phyloP scores from a whole-genome alignment of 2,113 vertebrate species.

The Theristicus caerulescens region DNA sequence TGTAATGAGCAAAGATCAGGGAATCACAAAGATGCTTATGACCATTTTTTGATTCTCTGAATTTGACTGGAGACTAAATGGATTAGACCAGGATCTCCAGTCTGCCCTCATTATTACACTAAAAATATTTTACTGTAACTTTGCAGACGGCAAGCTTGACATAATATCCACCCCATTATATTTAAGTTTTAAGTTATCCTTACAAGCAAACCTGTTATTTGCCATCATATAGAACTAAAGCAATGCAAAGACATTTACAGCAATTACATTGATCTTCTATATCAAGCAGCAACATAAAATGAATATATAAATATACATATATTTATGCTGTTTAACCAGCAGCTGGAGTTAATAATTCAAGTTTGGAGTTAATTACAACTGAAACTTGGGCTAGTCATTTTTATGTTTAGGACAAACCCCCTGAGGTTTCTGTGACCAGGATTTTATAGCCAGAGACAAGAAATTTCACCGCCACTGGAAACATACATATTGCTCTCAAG shows the following conservation, averaged over 20 bases:
- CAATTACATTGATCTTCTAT: neutral
- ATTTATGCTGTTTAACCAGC: slow-evolving; percentile 25
- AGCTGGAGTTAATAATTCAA: slow-evolving; percentile 54
- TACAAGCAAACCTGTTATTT: neutral
- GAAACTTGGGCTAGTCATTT: slow-evolving; percentile 16
- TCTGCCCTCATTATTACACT: slow-evolving; percentile 5
- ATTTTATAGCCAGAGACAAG: slow-evolving; percentile 28
- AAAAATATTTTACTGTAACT: slow-evolving; percentile 26
- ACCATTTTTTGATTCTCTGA: slow-evolving; percentile 1
- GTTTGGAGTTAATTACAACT: slow-evolving; percentile 58
- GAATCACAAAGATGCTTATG: slow-evolving; percentile 2
- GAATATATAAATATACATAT: neutral
- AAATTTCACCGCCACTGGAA: slow-evolving; percentile 29
- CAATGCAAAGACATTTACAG: neutral
- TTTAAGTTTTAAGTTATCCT: neutral
- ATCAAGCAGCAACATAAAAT: slow-evolving; percentile 17
- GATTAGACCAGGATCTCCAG: neutral
- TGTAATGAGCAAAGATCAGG: slow-evolving; percentile 46
- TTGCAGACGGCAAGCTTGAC: neutral
- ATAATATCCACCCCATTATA: neutral
- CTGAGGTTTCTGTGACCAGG: slow-evolving; percentile 33
- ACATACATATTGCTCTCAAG: slow-evolving; percentile 1
- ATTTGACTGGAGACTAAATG: neutral
- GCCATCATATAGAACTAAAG: neutral
- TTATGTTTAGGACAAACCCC: slow-evolving; percentile 18